These are phyloP conservation scores for Drosophila malerkotliana DNA, from an alignment of 1,140 invertebrate genomes.

Conservation along the genomic window DNA sequence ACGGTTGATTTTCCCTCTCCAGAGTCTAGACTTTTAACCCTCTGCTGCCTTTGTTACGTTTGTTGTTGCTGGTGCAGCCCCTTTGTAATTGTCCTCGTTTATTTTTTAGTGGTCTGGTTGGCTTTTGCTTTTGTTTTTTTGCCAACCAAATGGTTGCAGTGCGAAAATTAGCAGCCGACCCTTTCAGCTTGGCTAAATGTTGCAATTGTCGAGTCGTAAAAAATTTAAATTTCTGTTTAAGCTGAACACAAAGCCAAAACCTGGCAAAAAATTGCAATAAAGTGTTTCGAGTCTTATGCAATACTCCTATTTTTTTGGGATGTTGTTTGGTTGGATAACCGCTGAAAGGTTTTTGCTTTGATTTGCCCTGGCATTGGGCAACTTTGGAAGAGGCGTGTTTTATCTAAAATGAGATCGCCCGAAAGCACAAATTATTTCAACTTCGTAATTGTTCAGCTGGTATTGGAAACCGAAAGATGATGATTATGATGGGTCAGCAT, in stretches of 20 bases:
- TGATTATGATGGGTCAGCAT: constrained; percentile 7
- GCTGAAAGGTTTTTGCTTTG: constrained; percentile 32
- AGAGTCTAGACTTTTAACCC: constrained; percentile 41
- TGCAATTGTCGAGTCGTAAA: constrained; percentile 75
- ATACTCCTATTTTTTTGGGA: constrained; percentile 47
- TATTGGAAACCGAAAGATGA: constrained; percentile 1
- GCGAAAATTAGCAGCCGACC: constrained; percentile 53
- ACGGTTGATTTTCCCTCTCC: constrained; percentile 47
- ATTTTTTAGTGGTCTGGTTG: constrained; percentile 30
- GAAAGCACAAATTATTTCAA: constrained; percentile 33
- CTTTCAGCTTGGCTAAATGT: constrained; percentile 60
- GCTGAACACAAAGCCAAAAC: constrained; percentile 14
- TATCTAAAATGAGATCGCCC: constrained; percentile 61
- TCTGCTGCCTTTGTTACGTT: constrained; percentile 61
- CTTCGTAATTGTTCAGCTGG: constrained; percentile 19
- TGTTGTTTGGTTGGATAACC: constrained; percentile 44
- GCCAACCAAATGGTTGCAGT: constrained; percentile 14
- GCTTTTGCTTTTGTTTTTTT: constrained; percentile 11
- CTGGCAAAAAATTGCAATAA: constrained; percentile 53
- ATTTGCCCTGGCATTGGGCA: constrained; percentile 32
- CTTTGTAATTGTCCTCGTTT: constrained; percentile 46
- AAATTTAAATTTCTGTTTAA: constrained; percentile 59
- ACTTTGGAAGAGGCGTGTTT: constrained; percentile 44
- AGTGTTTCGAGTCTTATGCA: constrained; percentile 58
- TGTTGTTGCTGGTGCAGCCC: constrained; percentile 19